Percentiles rank a stretch among this genome's conserved stretches.
phyloP scores from a whole-genome alignment of 2,888 invertebrate species.

The Lasioglossum marginatum region DNA sequence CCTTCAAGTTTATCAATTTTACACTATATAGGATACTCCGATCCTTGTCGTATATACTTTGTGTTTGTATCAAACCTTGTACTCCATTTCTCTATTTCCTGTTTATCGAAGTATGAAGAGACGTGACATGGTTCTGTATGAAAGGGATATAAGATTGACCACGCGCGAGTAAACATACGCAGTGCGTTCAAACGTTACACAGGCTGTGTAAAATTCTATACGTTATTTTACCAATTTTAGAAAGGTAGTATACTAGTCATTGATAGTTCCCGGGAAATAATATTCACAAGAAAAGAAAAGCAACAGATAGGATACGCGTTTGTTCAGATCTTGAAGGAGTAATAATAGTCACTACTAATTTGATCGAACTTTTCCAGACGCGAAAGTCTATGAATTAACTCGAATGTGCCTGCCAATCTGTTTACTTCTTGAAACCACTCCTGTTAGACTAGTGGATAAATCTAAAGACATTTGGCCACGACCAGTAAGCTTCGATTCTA shows the following conservation, averaged over 20 bases:
- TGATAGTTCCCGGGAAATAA: not conserved
- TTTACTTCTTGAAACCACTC: conserved; percentile 83
- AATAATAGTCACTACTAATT: conserved; percentile 74
- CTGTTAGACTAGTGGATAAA: conserved; percentile 81
- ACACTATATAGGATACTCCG: conserved; percentile 40
- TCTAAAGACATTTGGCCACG: conserved; percentile 81
- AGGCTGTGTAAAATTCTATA: conserved; percentile 18
- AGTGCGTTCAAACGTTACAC: not conserved
- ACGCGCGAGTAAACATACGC: conserved; percentile 32
- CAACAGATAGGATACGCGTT: conserved; percentile 32
- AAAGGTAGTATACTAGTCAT: not conserved
- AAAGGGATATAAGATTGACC: conserved; percentile 59
- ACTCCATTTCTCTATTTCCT: conserved; percentile 57
- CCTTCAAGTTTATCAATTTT: conserved; percentile 63
- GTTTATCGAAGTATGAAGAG: conserved; percentile 53
- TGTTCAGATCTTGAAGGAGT: conserved; percentile 70
- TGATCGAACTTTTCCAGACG: conserved; percentile 67
- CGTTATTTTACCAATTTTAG: not conserved
- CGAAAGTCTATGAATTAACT: conserved; percentile 79
- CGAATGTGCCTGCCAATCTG: conserved; percentile 83
- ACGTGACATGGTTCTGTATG: conserved; percentile 65
- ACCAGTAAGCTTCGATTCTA: conserved; percentile 46
- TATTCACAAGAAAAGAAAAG: not conserved
- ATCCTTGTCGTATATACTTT: conserved; percentile 48
- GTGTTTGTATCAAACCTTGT: conserved; percentile 49